phyloP scores from a whole-genome alignment of 2,797 vertebrate genomes.

The Oryzias sinensis region DNA sequence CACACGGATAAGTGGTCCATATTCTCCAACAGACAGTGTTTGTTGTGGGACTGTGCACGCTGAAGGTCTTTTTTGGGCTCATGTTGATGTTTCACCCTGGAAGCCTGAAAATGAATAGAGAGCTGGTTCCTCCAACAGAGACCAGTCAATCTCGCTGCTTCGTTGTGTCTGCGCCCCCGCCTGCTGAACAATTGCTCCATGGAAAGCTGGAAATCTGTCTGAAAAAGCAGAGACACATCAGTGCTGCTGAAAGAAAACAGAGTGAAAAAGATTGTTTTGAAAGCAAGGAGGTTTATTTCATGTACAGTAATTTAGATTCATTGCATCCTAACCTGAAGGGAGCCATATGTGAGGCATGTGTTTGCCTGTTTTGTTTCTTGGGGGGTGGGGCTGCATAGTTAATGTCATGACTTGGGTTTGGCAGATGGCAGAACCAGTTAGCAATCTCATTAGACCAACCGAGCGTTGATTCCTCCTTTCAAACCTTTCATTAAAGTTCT shows the following conservation, averaged over 20 bases:
- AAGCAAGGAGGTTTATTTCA: conserved; percentile 9
- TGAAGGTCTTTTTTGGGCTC: conserved; percentile 53
- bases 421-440: conserved; percentile 86
- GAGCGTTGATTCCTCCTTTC: conserved; percentile 76
- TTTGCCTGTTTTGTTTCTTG: conserved; percentile 44
- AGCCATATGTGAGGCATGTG: conserved; percentile 22
- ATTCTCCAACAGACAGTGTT: conserved; percentile 17
- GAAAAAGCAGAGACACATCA: conserved; percentile 62
- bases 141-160: conserved; percentile 75
- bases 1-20: neutral
- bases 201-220: conserved; percentile 67
- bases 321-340: conserved; percentile 17
- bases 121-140: conserved; percentile 73
- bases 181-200: conserved; percentile 63
- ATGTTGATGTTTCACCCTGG: conserved; percentile 75
- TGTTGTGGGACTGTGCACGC: conserved; percentile 36
- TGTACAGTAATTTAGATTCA: conserved; percentile 6
- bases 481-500: conserved; percentile 84
- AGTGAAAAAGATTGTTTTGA: conserved; percentile 1
- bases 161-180: conserved; percentile 70
- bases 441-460: conserved; percentile 85
- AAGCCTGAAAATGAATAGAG: conserved; percentile 68
- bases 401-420: conserved; percentile 82
- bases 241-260: conserved; percentile 50
- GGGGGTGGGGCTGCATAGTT: conserved; percentile 76